Evolutionary conservation across 1,140 invertebrate genomes (phyloP), one percentile per base, ranked within the genome.

Genomic region (Aphelinus certus): DNA sequence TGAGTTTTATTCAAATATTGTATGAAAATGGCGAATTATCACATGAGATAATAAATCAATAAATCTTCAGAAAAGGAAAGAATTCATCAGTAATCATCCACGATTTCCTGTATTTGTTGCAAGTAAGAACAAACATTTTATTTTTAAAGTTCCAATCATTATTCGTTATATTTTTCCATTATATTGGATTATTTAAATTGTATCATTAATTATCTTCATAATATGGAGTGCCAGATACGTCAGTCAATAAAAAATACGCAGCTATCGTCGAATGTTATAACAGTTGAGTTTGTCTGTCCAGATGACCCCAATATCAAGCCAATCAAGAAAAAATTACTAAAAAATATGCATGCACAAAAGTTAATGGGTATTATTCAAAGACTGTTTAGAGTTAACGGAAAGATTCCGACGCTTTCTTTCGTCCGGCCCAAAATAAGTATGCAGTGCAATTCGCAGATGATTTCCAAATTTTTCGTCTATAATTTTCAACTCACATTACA

Each of bases 331-430:
- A 93, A 93, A 85, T 87, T 95, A 79, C 89, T 94, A 69, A 91
- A 90, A 3, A 92, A 93, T 69, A 96, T 97, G 91, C 91, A 92
- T 45, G 92, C 97, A 51, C 93, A 95, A 83, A 95, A 96, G 87
- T 86, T 97, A 65, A 91, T 92, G 77, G 91, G 92, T 79, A 84
- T 96, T 72, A 89, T 91, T 2, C 92, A 94, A 81, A 90, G 92
- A 83, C 83, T 95, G 65, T 95, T 94, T 79, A 89, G 90, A 81
- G 86, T 90, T 43, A 82, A 87, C 75, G 84, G 84, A 77, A 85
- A 87, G 77, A 88, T 89, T 76, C 85, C 89, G n/a, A 84, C 79
- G 62, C 82, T 92, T 58, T 88, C 86, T 61, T 89, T 90, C 78
- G 79, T 89, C 55, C 91, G 88, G 80, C 83, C 85, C 67, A 89